These are phyloP conservation scores for Morpho deidamia DNA, from an alignment of 2,888 invertebrate genomes.

Conservation along the genomic window DNA sequence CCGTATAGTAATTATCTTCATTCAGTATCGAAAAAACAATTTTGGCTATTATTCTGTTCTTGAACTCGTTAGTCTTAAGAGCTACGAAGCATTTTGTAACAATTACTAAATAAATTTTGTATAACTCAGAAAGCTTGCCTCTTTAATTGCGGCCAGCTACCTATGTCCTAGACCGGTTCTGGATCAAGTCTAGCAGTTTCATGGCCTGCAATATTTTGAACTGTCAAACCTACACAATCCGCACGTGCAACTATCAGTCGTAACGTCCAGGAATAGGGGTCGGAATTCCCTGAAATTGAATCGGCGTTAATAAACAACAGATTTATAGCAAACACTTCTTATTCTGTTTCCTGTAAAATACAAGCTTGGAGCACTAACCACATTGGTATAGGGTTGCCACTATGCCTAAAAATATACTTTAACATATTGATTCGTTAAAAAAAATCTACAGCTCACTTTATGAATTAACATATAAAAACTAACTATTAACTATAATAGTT, in stretches of 20 bases:
- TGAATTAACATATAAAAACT: too few species aligned
- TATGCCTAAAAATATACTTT: too few species aligned
- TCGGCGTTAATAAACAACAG: slow-evolving; percentile 17
- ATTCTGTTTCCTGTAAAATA: slow-evolving; percentile 27
- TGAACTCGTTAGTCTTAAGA: too few species aligned
- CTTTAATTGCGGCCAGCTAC: slow-evolving; percentile 25
- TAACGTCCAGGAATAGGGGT: slow-evolving; percentile 8
- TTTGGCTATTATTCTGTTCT: too few species aligned
- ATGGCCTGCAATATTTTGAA: slow-evolving; percentile 32
- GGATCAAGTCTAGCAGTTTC: slow-evolving; percentile 31
- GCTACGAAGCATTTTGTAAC: neutral
- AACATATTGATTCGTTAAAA: too few species aligned
- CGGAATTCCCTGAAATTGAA: slow-evolving; percentile 1
- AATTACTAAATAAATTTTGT: slow-evolving; percentile 1
- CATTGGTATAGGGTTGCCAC: slow-evolving; percentile 2
- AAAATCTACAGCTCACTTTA: too few species aligned
- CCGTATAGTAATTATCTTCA: too few species aligned
- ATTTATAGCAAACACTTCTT: slow-evolving; percentile 23
- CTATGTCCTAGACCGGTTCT: slow-evolving; percentile 34
- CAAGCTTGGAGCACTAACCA: slow-evolving; percentile 14
- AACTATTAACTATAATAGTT: too few species aligned
- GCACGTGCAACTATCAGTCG: slow-evolving; percentile 15
- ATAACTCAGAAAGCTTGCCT: slow-evolving; percentile 21
- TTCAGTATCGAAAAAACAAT: neutral
- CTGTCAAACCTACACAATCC: slow-evolving; percentile 24